These are phyloP conservation scores for Orthosia gracilis DNA, from an alignment of 2,888 invertebrate genomes.

Conservation along the genomic window DNA sequence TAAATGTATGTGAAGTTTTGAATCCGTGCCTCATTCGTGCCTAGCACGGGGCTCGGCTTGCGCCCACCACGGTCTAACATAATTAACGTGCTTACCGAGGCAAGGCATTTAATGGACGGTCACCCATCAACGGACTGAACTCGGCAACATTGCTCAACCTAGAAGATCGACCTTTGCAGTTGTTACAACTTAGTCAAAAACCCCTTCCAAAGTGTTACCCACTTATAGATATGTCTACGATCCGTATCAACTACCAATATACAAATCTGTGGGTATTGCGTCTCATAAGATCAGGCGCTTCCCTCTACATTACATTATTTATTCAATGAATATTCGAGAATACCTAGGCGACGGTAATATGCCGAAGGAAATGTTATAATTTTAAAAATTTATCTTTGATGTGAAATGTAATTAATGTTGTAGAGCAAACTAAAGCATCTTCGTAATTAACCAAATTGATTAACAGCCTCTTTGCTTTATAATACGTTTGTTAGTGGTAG, in stretches of 20 bases:
- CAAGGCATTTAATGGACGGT: too few relatives aligned
- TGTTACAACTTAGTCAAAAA: too few relatives aligned
- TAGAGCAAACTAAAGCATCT: slow-evolving; percentile 22
- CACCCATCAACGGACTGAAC: too few relatives aligned
- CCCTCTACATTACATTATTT: slow-evolving; percentile 36
- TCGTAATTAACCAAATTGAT: slow-evolving; percentile 27
- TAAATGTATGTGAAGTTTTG: too few relatives aligned
- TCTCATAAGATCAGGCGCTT: slow-evolving; percentile 19
- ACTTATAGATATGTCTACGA: not conserved
- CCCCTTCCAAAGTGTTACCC: too few relatives aligned
- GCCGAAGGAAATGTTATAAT: slow-evolving; percentile 23
- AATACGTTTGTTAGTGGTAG: slow-evolving; percentile 1
- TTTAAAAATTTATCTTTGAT: slow-evolving; percentile 31
- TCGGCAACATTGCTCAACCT: too few relatives aligned
- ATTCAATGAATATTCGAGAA: slow-evolving; percentile 42
- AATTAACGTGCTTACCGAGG: too few relatives aligned
- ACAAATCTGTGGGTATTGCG: not conserved
- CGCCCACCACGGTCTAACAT: too few relatives aligned
- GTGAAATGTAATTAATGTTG: slow-evolving; percentile 40
- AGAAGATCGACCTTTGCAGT: too few relatives aligned
- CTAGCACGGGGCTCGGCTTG: too few relatives aligned
- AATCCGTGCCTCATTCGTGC: too few relatives aligned
- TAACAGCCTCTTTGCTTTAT: slow-evolving; percentile 4
- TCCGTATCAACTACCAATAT: not conserved
- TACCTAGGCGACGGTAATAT: slow-evolving; percentile 16